Percentiles rank a stretch among this genome's conserved stretches.
Evolutionary conservation across 2,113 vertebrate genomes (phyloP).

Genomic region (Phaethornis superciliosus): DNA sequence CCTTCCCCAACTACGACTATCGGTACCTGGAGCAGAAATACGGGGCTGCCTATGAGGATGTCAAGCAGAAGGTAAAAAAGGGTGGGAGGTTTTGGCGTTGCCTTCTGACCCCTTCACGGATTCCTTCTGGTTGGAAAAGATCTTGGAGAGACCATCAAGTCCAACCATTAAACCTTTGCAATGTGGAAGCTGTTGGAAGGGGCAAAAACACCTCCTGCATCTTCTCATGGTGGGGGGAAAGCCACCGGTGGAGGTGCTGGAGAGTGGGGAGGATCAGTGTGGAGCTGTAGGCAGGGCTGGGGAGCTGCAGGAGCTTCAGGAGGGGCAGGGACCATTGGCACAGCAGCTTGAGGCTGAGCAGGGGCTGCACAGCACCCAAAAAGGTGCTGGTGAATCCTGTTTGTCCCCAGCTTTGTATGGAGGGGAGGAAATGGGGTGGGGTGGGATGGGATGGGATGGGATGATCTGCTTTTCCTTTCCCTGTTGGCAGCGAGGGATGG

Average conservation of each 20-base stretch:
- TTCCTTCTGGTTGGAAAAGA: too few relatives aligned
- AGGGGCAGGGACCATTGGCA: not conserved
- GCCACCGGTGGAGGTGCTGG: not conserved
- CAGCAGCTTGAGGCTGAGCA: not conserved
- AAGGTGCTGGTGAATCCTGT: not conserved
- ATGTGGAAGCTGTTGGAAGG: accelerated
- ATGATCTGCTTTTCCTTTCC: not conserved
- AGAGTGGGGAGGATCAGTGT: accelerated
- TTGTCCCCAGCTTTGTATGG: accelerated
- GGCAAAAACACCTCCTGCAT: accelerated
- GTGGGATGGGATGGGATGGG: too few relatives aligned
- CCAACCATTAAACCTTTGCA: not conserved
- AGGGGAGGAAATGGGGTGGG: not conserved
- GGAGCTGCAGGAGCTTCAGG: constrained; percentile 1
- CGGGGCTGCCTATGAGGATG: constrained; percentile 80
- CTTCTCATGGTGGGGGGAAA: too few relatives aligned
- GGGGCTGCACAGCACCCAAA: not conserved
- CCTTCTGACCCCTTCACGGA: not conserved
- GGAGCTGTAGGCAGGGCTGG: accelerated
- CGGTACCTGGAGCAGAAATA: constrained; percentile 96
- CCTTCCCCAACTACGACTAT: constrained; percentile 97
- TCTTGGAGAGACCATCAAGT: too few relatives aligned
- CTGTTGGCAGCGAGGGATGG: constrained; percentile 75
- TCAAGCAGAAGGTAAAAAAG: constrained; percentile 83
- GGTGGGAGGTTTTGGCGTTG: accelerated